Evolutionary conservation across 2,113 vertebrate species (phyloP).

Genomic region (Amblyornis subalaris): DNA sequence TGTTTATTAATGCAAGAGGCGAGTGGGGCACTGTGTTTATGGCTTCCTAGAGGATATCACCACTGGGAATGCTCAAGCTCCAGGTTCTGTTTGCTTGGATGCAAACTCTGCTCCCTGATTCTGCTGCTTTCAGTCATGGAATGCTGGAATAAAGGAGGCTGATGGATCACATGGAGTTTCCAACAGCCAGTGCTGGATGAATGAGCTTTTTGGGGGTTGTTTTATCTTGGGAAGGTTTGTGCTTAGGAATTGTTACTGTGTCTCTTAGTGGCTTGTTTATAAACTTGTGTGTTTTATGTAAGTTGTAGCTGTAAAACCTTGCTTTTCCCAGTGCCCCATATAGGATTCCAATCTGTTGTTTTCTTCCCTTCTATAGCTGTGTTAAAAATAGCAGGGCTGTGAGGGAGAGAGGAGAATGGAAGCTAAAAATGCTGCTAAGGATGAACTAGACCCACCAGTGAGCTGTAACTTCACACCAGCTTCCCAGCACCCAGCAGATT

Average conservation of each 20-base stretch:
- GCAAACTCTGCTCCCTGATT: neutral
- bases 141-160: neutral
- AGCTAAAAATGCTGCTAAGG: neutral
- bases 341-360: neutral
- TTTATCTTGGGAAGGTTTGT: neutral
- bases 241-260: neutral
- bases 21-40: fast-evolving
- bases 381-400: neutral
- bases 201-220: neutral
- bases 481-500: neutral
- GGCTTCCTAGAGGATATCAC: neutral
- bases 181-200: neutral
- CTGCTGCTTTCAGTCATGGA: neutral
- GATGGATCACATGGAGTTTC: neutral
- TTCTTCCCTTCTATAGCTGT: neutral
- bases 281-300: neutral
- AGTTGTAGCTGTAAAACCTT: neutral
- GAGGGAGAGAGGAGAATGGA: neutral
- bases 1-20: fast-evolving
- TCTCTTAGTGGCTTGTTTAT: neutral
- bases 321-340: neutral
- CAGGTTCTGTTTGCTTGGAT: neutral
- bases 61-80: neutral
- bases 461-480: neutral
- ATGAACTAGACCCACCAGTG: neutral